phyloP scores from a whole-genome alignment of 1,140 invertebrate species.

The Saccostrea glomerata region DNA sequence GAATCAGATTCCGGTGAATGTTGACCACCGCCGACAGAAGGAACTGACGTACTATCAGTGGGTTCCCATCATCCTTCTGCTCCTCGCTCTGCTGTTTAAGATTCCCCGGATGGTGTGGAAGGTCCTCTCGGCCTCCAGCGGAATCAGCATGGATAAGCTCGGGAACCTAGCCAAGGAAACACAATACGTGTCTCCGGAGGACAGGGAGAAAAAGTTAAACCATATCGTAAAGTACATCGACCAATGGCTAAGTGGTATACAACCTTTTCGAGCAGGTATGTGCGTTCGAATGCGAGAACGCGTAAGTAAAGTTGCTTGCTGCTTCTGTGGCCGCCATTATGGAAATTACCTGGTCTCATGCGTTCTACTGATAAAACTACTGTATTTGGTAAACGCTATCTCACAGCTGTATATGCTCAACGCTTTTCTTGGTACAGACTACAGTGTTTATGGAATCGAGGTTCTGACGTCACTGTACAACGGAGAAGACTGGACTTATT shows the following conservation, averaged over 20 bases:
- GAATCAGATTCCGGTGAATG: constrained; percentile 65
- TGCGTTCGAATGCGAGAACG: constrained; percentile 67
- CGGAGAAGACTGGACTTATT: constrained; percentile 44
- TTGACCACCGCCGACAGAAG: constrained; percentile 56
- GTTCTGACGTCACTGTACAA: constrained; percentile 68
- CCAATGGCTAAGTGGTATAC: constrained; percentile 70
- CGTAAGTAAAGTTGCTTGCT: constrained; percentile 68
- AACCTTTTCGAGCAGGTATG: constrained; percentile 67
- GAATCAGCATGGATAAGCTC: constrained; percentile 66
- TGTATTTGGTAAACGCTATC: constrained; percentile 81
- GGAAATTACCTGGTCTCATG: constrained; percentile 80
- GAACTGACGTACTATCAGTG: constrained; percentile 72
- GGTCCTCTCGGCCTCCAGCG: constrained; percentile 56
- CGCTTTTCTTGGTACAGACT: constrained; percentile 65
- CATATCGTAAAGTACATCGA: constrained; percentile 76
- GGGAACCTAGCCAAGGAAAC: constrained; percentile 82
- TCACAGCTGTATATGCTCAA: constrained; percentile 69
- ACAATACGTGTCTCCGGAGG: constrained; percentile 63
- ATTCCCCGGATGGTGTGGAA: constrained; percentile 85
- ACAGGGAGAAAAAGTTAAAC: constrained; percentile 72
- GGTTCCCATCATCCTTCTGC: constrained; percentile 82
- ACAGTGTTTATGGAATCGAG: constrained; percentile 75
- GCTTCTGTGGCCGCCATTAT: constrained; percentile 78
- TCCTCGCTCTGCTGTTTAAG: constrained; percentile 96
- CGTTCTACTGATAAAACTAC: constrained; percentile 80